Conservation (phyloP, 1,140 invertebrate genomes). For the Aricia agestis region DNA sequence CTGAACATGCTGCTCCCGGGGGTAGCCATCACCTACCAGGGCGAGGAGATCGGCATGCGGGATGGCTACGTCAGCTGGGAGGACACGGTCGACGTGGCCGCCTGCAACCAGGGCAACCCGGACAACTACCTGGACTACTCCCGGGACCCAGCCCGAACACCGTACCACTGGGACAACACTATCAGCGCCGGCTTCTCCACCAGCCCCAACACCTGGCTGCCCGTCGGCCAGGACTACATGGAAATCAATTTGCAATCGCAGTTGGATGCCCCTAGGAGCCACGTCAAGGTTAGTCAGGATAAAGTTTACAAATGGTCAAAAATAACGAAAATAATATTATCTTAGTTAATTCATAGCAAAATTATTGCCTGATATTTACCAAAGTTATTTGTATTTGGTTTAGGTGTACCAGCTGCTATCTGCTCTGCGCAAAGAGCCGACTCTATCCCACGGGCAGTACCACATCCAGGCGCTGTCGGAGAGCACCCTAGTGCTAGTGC, state of each 20-base stretch:
- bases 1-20: conserved; percentile 81
- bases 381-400: conserved; percentile 17
- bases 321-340: no score
- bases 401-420: conserved; percentile 62
- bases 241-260: conserved; percentile 73
- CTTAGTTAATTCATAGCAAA: neutral
- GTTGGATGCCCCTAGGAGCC: conserved; percentile 47
- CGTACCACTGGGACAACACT: conserved; percentile 84
- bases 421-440: conserved; percentile 44
- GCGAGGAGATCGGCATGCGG: conserved; percentile 85
- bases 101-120: conserved; percentile 44
- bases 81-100: conserved; percentile 59
- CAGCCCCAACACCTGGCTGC: conserved; percentile 79
- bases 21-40: conserved; percentile 82
- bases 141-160: conserved; percentile 83
- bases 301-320: no score
- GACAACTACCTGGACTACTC: conserved; percentile 56
- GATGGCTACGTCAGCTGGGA: conserved; percentile 76
- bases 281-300: conserved; percentile 46
- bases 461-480: conserved; percentile 51
- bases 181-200: conserved; percentile 81
- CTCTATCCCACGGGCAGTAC: conserved; percentile 58
- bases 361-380: no score
- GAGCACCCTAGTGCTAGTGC: conserved; percentile 42
- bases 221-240: conserved; percentile 78